These are phyloP conservation scores for Smittia aterrima DNA, from an alignment of 2,888 invertebrate genomes.

Conservation along the genomic window DNA sequence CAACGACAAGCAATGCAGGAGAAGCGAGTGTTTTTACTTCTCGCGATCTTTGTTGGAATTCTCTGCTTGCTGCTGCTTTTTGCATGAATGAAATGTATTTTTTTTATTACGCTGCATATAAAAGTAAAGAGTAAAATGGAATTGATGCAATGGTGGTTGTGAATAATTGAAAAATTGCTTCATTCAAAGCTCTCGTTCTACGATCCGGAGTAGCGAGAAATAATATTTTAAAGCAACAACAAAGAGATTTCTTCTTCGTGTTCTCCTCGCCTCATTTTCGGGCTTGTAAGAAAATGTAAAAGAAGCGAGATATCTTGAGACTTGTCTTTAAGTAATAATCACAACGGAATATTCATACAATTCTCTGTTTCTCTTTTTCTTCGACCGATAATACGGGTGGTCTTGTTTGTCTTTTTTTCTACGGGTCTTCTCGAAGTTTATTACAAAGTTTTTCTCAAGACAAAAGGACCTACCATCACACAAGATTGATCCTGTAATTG, in stretches of 20 bases:
- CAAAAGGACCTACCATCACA: not conserved
- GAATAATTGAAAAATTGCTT: slow-evolving; percentile 40
- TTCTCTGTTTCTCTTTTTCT: not conserved
- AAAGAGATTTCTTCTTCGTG: no score
- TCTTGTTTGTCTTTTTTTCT: slow-evolving; percentile 25
- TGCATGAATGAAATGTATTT: slow-evolving; percentile 37
- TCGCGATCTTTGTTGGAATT: slow-evolving; percentile 8
- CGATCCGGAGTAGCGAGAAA: no score
- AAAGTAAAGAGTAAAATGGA: not conserved
- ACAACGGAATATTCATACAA: slow-evolving; percentile 25
- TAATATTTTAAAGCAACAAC: not conserved
- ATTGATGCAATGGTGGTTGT: slow-evolving; percentile 20
- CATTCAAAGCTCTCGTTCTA: slow-evolving; percentile 26
- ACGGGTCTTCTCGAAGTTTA: not conserved
- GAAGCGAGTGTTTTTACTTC: not conserved
- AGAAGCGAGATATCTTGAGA: not conserved
- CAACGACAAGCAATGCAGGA: not conserved
- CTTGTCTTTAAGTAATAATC: not conserved
- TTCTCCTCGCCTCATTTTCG: not conserved
- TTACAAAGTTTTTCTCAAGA: not conserved
- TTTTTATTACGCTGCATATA: slow-evolving; percentile 31
- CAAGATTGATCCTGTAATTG: slow-evolving; percentile 9
- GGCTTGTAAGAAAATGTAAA: not conserved
- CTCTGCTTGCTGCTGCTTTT: not conserved
- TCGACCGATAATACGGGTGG: slow-evolving; percentile 31